Base-by-base conservation (phyloP, 2,113 vertebrate genomes). In the Cyprinus carpio region DNA sequence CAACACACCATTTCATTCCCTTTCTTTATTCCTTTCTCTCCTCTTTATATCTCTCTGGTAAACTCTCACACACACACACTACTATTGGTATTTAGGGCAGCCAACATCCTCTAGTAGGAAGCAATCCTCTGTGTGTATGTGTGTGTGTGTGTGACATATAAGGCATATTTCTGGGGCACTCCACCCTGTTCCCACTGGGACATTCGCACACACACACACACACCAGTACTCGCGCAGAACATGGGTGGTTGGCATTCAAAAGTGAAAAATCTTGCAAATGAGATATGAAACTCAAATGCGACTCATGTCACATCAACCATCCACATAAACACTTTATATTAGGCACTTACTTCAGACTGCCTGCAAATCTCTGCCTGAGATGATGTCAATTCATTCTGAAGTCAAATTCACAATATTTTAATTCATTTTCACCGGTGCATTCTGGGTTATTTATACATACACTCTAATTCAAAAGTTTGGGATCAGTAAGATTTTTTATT, bases 51-150 rank as follows among this genome's bases (percentile, higher is more conserved):
- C 79, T 51, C 49, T 34, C 65, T 72, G 65, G 81, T 67, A 67
- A 69, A 67, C 27, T 37, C 67, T n/a, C 58, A 82, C 72, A 83
- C 60, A 77, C 29, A 49, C 34, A 83, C 6, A 69, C 40, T 82
- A 49, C 40, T 85, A 71, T 81, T n/a, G 37, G 77, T 85, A 88
- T 88, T 85, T 88, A 84, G 87, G 80, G 65, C 87, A 88, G 46
- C 56, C 51, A 71, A 60, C 77, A 75, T 88, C 75, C 84, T 83
- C 56, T 83, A 79, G 74, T 67, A 82, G 76, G 31, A 82, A 74
- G 64, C 69, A 56, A 65, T 49, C 34, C 77, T 56, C 37, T 71
- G 25, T 71, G 27, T 29, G 46, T 84, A 20, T 29, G 34, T 84
- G 25, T 71, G 27, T 29, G 46, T 84, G 25, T 56, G 46, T 82